These are phyloP conservation scores for Eupsilia transversa DNA, from an alignment of 2,888 invertebrate species.

Conservation along the genomic window DNA sequence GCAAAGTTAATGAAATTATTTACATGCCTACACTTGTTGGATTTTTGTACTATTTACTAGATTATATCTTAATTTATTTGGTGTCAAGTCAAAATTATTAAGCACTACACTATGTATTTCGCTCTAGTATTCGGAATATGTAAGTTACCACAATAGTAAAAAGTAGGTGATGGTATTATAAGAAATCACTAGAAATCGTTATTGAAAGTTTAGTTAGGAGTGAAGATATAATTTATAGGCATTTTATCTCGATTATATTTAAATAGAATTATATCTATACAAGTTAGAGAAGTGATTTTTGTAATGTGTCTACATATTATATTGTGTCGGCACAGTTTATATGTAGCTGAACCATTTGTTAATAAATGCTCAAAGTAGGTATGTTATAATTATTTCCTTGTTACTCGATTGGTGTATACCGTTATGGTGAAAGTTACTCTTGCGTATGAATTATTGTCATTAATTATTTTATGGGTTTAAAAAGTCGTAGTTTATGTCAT, in stretches of 20 bases:
- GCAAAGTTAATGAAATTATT: conserved; percentile 52
- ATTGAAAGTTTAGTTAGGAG: conserved; percentile 52
- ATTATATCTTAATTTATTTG: conserved; percentile 56
- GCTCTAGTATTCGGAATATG: conserved; percentile 53
- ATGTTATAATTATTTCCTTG: conserved; percentile 76
- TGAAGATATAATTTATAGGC: conserved; percentile 64
- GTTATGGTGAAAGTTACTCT: conserved; percentile 82
- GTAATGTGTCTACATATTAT: conserved; percentile 51
- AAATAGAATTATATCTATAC: conserved; percentile 57
- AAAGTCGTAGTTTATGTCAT: conserved; percentile 67
- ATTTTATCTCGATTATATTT: conserved; percentile 70
- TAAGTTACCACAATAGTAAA: conserved; percentile 68
- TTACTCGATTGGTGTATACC: conserved; percentile 78
- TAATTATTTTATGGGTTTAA: conserved; percentile 75
- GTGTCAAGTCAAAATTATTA: conserved; percentile 56
- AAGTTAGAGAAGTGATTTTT: conserved; percentile 56
- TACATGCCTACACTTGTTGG: conserved; percentile 56
- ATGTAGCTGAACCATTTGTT: conserved; percentile 56
- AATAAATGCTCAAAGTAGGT: conserved; percentile 83
- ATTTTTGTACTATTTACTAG: conserved; percentile 60
- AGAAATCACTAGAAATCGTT: conserved; percentile 55
- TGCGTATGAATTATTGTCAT: conserved; percentile 73
- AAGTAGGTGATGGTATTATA: conserved; percentile 69
- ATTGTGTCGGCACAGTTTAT: conserved; percentile 46
- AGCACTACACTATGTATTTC: conserved; percentile 38